Evolutionary conservation across 1,140 invertebrate species (phyloP), one percentile per base, ranked within the genome.

Genomic region (Zeugodacus cucurbitae): DNA sequence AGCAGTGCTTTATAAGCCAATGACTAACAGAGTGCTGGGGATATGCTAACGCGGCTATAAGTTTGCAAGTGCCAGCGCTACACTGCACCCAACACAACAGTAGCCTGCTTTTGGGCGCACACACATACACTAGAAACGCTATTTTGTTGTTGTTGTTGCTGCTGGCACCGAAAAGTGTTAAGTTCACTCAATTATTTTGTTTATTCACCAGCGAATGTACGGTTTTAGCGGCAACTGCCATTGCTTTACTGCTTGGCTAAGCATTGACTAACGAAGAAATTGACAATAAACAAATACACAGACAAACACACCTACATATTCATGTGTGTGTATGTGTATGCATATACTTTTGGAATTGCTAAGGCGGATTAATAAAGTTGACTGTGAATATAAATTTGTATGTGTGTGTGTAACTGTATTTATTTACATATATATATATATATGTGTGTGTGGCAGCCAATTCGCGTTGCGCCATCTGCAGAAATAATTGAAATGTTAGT

Each of bases 401-500:
- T 34, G 67, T 70, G 17, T 78, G 41, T 48, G 3, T 44, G n/a
- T 54, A 17, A 54, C 14, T 29, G 22, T 34, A 20, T 41, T 5
- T 82, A 7, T 48, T 2, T 48, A 41, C 29, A 3, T 82, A 26
- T 82, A 41, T 74, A 6, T 41, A 20, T 8, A 17, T 74, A 41
- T 82, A 22, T 17, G 37, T 41, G 8, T 82, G 2, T 48, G 74
- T 41, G 37, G n/a, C 44, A 82, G 74, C 74, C 74, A 48, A 82
- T 82, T 82, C 41, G 74, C 44, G 74, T 54, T 82, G 74, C 37
- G 74, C 74, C 74, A 82, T 44, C 74, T 82, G 74, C 74, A 82
- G 41, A 82, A 82, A 82, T 82, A 82, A 82, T 82, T 82, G 74
- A 82, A 82, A 82, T 82, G 37, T 82, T 82, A 82, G 74, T 82